Evolutionary conservation across 2,888 invertebrate species (phyloP), one percentile per base, ranked within the genome.

Genomic region (Leptarthrus brevirostris): DNA sequence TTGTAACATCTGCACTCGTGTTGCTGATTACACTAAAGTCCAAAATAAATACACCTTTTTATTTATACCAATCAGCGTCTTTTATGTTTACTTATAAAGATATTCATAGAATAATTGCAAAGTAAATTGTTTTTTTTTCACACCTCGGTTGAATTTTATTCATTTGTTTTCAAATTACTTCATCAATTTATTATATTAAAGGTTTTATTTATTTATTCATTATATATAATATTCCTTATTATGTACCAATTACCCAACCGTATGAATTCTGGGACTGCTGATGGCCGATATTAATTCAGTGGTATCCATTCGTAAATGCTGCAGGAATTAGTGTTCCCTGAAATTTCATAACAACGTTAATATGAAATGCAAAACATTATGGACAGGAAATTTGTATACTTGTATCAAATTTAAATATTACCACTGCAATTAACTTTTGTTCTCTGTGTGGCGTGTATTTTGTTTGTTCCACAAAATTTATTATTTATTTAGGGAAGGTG

Each of bases 251-350:
- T 81, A 84, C 84, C 74, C 69, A 75, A 75, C 74, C 75, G 74
- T 73, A 71, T 54, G 30, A 52, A 73, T 74, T 58, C 40, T 70
- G 69, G 81, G 81, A 80, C 82, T 82, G 80, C 49, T 75, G 54
- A 56, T 40, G 36, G 56, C 20, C 72, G 47, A 74, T 18, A 74
- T 86, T 86, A 89, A 88, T 88, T 93, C 93, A 94, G 92, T 96
- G 96, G 90, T 96, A 96, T 89, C 97, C 97, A 90, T 97, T 97
- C 90, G 96, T 96, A 89, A 96, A 97, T 88, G 96, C 96, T 89
- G 96, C 95, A 88, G 96, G 96, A 91, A 97, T 96, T 90, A 97
- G 90, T 86, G 96, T 94, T 86, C 95, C 96, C 96, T 96, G 92
- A 5, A 61, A 72, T 16, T 52, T 14, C 44, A 54, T 49, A 52